Evolutionary conservation across 1,140 invertebrate species (phyloP), one percentile per base, ranked within the genome.

Genomic region (Scaptomyza montana): DNA sequence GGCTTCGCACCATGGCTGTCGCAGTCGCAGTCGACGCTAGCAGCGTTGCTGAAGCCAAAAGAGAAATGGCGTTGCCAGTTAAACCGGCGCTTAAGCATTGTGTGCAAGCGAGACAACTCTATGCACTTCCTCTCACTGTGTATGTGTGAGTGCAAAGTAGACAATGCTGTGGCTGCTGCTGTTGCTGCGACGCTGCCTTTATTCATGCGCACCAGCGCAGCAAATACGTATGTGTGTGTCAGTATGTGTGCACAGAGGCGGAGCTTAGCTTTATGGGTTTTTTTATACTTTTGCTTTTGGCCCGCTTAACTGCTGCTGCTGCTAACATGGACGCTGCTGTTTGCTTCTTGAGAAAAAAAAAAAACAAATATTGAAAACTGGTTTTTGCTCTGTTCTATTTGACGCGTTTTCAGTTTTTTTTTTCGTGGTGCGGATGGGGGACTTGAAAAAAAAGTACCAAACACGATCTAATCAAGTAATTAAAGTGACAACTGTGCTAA

Each of bases 381-480:
- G 84, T 89, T 89, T 70, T 77, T 55, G 55, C 62, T 81, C 21
- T 79, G 77, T 89, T 89, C 79, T 89, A 72, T 68, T 77, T 74
- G 64, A 78, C 62, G 80, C 62, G 56, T 69, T 72, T 74, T 57
- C 46, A 70, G 65, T 61, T 70, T 39, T n/a, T 53, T 61, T 51
- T 36, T 45, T 54, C 30, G 8, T 19, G 28, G 9, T 1, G 13
- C 45, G 30, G 56, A 28, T 59, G 43, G 21, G 47, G 39, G 39
- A n/a, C 12, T 43, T 43, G 39, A 43, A 41, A 69, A 49, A 45
- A 62, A 66, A 33, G 30, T 49, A 78, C 71, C 60, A 72, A 72
- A 76, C 57, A 80, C 78, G 66, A 78, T 81, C 78, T 87, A 86
- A 86, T 87, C 82, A 71, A 67, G 82, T 77, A 82, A 86, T 86